Evolutionary conservation across 2,888 invertebrate species (phyloP).

Genomic region (Drosophila differens): DNA sequence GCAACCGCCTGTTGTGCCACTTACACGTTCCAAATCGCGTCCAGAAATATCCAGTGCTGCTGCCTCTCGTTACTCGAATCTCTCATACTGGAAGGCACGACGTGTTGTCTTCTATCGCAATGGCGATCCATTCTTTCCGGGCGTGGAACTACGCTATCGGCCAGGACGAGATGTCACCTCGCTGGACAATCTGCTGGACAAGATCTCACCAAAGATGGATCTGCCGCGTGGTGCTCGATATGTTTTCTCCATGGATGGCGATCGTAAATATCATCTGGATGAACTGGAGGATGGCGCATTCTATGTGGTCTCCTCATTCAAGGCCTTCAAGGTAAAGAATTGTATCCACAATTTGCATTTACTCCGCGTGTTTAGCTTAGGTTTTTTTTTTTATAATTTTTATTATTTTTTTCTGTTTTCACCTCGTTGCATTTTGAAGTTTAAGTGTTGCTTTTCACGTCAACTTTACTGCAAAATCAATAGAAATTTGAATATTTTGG

Average conservation of each 20-base stretch:
- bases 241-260: constrained; percentile 96
- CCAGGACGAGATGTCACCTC: constrained; percentile 95
- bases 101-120: constrained; percentile 96
- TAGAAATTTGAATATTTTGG: constrained; percentile 84
- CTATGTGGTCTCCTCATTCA: constrained; percentile 96
- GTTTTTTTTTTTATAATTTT: constrained; percentile 8
- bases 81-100: constrained; percentile 94
- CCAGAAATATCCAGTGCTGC: constrained; percentile 85
- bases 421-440: constrained; percentile 51
- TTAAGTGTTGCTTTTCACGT: constrained; percentile 73
- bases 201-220: constrained; percentile 94
- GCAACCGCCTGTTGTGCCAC: constrained; percentile 84
- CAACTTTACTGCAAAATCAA: constrained; percentile 78
- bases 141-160: constrained; percentile 94
- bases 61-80: constrained; percentile 89
- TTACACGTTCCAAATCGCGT: constrained; percentile 84
- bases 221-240: constrained; percentile 95
- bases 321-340: constrained; percentile 93
- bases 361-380: constrained; percentile 8
- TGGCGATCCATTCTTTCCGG: constrained; percentile 96
- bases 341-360: constrained; percentile 3
- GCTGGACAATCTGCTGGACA: constrained; percentile 93
- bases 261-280: constrained; percentile 92
- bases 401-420: constrained; percentile 1
- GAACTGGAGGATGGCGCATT: constrained; percentile 96